Evolutionary conservation across 2,797 vertebrate species (phyloP).

Genomic region (Dermochelys coriacea): DNA sequence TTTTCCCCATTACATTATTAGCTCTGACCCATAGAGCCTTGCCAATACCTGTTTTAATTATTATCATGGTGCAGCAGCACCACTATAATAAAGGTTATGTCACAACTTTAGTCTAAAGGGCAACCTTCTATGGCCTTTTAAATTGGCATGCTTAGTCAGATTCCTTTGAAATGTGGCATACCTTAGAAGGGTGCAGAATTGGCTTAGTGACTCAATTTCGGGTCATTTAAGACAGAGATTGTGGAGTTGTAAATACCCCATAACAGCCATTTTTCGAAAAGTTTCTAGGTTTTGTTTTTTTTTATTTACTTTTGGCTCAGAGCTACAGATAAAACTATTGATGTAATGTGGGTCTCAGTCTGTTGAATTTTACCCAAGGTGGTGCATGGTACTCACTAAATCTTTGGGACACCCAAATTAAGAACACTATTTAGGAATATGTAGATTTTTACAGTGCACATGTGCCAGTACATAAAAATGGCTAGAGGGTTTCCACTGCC

Average conservation of each 20-base stretch:
- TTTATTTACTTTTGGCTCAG: neutral
- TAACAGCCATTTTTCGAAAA: neutral
- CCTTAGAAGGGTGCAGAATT: neutral
- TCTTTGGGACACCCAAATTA: neutral
- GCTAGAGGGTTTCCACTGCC: neutral
- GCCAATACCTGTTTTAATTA: neutral
- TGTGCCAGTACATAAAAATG: neutral
- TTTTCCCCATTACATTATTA: neutral
- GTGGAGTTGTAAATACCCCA: neutral
- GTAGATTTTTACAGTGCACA: neutral
- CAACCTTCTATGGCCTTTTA: neutral
- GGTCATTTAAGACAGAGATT: neutral
- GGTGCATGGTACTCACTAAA: neutral
- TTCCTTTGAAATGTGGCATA: neutral
- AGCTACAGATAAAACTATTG: neutral
- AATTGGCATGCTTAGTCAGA: neutral
- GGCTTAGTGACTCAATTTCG: neutral
- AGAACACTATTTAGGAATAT: neutral
- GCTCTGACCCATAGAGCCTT: neutral
- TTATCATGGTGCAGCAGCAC: neutral
- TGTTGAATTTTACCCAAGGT: neutral
- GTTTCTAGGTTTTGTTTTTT: neutral
- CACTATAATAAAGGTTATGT: neutral
- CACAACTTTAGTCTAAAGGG: neutral
- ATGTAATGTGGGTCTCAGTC: neutral